Percentiles rank a stretch among this genome's conserved stretches.
phyloP scores from a whole-genome alignment of 2,888 invertebrate species.

The Chironomus riparius region DNA sequence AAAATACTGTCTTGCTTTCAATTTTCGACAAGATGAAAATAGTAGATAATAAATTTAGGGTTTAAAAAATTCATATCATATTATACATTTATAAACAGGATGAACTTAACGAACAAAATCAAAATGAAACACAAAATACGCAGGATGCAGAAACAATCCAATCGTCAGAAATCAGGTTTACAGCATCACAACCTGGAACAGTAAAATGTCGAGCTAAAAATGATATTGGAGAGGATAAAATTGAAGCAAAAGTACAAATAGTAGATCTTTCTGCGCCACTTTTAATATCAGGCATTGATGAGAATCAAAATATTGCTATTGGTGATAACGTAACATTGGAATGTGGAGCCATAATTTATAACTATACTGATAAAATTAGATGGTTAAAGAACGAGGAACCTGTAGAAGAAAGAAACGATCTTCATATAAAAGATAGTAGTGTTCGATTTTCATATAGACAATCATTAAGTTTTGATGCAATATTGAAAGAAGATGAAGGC shows the following conservation, averaged over 20 bases:
- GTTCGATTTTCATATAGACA: constrained; percentile 38
- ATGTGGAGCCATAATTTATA: constrained; percentile 51
- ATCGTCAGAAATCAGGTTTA: constrained; percentile 40
- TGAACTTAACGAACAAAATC: not conserved
- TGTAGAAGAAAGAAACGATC: constrained; percentile 29
- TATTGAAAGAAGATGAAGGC: constrained; percentile 39
- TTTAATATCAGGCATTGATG: constrained; percentile 40
- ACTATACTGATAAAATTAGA: constrained; percentile 43
- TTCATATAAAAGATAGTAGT: constrained; percentile 31
- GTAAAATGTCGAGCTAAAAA: constrained; percentile 44
- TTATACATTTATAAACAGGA: not conserved
- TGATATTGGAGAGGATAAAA: constrained; percentile 34
- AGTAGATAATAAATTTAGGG: too few relatives aligned
- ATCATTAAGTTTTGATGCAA: constrained; percentile 37
- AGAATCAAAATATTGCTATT: constrained; percentile 40
- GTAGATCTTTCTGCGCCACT: constrained; percentile 37
- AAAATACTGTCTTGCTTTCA: not conserved
- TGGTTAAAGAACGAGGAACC: constrained; percentile 44
- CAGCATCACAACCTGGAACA: constrained; percentile 41
- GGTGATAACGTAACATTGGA: constrained; percentile 48
- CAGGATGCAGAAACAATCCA: constrained; percentile 27
- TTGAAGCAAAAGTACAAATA: constrained; percentile 33
- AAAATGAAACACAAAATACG: not conserved
- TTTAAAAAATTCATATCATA: too few relatives aligned
- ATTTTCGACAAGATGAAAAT: not conserved